A percentile compares a stretch with the other conserved stretches of the same genome.
Evolutionary conservation across 1,140 invertebrate genomes (phyloP).

Genomic region (Zaprionus gabonicus): DNA sequence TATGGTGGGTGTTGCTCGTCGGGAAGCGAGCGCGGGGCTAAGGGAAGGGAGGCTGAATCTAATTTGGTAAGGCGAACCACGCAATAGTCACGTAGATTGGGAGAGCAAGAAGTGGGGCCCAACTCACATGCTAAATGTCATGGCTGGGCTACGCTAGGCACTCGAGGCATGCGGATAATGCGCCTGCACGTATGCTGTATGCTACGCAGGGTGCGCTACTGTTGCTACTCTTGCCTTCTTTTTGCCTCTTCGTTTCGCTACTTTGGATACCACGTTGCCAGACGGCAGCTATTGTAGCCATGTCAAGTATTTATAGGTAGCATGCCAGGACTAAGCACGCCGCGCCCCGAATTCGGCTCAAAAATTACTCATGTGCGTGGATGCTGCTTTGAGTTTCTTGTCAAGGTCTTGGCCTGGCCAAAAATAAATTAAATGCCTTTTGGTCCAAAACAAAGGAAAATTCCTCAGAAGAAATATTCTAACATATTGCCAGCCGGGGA

Average conservation of each 20-base stretch:
- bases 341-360: constrained; percentile 44
- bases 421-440: constrained; percentile 77
- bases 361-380: constrained; percentile 59
- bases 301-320: constrained; percentile 80
- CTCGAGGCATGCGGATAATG: constrained; percentile 34
- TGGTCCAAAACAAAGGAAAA: constrained; percentile 65
- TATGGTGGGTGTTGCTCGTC: constrained; percentile 48
- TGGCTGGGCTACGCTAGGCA: constrained; percentile 14
- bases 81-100: constrained; percentile 56
- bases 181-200: constrained; percentile 65
- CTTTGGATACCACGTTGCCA: constrained; percentile 43
- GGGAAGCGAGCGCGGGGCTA: background rate
- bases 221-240: background rate
- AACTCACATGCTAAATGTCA: constrained; percentile 50
- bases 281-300: constrained; percentile 65
- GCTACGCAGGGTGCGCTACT: constrained; percentile 11
- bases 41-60: constrained; percentile 48
- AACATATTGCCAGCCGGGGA: constrained; percentile 2
- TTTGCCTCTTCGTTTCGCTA: background rate
- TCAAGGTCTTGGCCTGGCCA: constrained; percentile 35
- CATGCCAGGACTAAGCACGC: constrained; percentile 68
- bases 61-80: constrained; percentile 66
- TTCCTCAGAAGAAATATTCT: constrained; percentile 55
- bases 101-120: constrained; percentile 1
- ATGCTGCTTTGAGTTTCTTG: constrained; percentile 1